Evolutionary conservation across 2,888 invertebrate species (phyloP).

Genomic region (Gibbula magus): DNA sequence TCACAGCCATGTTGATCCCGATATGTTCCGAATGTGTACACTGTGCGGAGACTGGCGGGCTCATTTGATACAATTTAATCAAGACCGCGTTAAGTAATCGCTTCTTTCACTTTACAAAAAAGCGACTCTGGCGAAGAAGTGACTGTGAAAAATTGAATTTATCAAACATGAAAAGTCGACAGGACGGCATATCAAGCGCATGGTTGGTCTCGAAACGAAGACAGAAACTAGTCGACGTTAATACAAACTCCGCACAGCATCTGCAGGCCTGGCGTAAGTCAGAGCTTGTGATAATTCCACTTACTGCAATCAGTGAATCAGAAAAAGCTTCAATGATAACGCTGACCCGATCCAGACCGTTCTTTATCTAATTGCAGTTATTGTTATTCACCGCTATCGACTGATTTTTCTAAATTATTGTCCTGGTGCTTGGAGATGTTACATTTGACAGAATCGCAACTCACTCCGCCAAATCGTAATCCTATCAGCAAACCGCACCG

Average conservation of each 20-base stretch:
- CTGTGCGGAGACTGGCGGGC: not conserved
- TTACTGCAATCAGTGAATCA: slow-evolving; percentile 1
- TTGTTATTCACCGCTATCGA: slow-evolving; percentile 18
- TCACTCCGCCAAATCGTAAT: slow-evolving; percentile 9
- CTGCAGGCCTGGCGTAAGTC: not conserved
- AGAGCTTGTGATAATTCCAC: not conserved
- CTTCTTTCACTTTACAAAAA: not conserved
- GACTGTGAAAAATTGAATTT: slow-evolving; percentile 7
- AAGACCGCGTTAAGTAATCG: not conserved
- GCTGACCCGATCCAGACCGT: not conserved
- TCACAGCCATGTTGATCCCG: not conserved
- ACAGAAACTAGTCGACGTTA: not conserved
- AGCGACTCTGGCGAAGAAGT: not conserved
- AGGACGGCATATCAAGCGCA: slow-evolving; percentile 5
- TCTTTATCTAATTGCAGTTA: slow-evolving; percentile 22
- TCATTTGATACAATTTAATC: slow-evolving; percentile 12
- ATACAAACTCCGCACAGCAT: not conserved
- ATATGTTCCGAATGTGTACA: not conserved
- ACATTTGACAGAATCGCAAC: slow-evolving; percentile 3
- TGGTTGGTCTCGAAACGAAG: not conserved
- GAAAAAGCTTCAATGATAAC: slow-evolving; percentile 11
- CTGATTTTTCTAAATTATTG: slow-evolving; percentile 21
- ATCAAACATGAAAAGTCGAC: slow-evolving; percentile 9
- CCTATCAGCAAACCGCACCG: slow-evolving; percentile 3
- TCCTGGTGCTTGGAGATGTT: not conserved